Percentiles rank a stretch among this genome's conserved stretches.
Evolutionary conservation across 2,797 vertebrate genomes (phyloP).

Genomic region (Notolepis coatsorum): DNA sequence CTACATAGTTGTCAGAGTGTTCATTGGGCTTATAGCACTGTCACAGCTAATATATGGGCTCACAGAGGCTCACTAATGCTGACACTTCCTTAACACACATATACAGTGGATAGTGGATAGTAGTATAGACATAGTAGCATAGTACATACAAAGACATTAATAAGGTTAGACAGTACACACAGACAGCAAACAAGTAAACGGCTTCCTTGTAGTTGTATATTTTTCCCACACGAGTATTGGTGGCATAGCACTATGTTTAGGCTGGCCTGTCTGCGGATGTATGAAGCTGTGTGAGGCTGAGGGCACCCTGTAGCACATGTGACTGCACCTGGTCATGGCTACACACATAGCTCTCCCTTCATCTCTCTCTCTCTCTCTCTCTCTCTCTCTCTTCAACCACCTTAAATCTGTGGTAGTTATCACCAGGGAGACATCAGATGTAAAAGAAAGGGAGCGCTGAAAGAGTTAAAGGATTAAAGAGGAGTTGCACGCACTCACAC

Average conservation of each 20-base stretch:
- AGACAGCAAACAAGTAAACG: no score
- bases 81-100: background rate
- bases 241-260: background rate
- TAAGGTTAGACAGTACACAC: no score
- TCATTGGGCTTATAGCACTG: slow-evolving; percentile 13
- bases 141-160: no score
- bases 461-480: background rate
- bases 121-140: no score
- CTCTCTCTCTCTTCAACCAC: background rate
- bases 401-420: background rate
- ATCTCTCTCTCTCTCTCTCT: background rate
- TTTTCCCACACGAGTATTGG: no score
- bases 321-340: background rate
- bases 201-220: no score
- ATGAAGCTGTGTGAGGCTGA: background rate
- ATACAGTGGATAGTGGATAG: slow-evolving; percentile 2
- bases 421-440: background rate
- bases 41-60: no score
- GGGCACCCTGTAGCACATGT: background rate
- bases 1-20: slow-evolving; percentile 13
- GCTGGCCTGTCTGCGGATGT: background rate
- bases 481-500: no score
- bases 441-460: background rate
- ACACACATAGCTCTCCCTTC: background rate
- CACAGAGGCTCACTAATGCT: background rate